These are phyloP conservation scores for Ispidina picta DNA, from an alignment of 2,797 vertebrate species.

Conservation along the genomic window DNA sequence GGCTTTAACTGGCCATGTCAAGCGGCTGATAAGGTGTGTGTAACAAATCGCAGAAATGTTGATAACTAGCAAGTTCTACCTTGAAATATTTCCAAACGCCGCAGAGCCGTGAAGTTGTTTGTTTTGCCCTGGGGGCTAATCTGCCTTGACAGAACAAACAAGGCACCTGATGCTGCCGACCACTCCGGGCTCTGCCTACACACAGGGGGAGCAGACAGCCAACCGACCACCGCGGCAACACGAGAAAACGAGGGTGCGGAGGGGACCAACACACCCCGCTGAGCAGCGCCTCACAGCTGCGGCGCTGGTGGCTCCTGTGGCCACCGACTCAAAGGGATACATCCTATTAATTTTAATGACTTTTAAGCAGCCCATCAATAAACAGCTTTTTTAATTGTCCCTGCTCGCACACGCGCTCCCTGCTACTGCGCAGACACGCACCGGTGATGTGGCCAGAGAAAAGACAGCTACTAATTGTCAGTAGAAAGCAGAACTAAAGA, in stretches of 20 bases:
- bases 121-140: background rate
- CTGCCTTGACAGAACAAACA: background rate
- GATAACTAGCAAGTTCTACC: background rate
- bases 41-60: background rate
- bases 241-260: background rate
- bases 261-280: background rate
- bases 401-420: rapidly evolving
- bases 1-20: background rate
- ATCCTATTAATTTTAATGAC: background rate
- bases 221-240: background rate
- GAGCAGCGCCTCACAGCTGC: background rate
- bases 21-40: background rate
- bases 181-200: background rate
- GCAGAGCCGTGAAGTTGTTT: background rate
- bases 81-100: background rate
- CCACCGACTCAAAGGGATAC: background rate
- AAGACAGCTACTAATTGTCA: background rate
- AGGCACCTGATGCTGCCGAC: background rate
- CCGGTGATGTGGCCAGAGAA: background rate
- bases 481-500: background rate
- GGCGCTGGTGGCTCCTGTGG: background rate
- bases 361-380: background rate
- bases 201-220: background rate
- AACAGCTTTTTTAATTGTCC: background rate
- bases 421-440: background rate